phyloP scores from a whole-genome alignment of 2,113 vertebrate genomes.

The Brevimyrus niger region DNA sequence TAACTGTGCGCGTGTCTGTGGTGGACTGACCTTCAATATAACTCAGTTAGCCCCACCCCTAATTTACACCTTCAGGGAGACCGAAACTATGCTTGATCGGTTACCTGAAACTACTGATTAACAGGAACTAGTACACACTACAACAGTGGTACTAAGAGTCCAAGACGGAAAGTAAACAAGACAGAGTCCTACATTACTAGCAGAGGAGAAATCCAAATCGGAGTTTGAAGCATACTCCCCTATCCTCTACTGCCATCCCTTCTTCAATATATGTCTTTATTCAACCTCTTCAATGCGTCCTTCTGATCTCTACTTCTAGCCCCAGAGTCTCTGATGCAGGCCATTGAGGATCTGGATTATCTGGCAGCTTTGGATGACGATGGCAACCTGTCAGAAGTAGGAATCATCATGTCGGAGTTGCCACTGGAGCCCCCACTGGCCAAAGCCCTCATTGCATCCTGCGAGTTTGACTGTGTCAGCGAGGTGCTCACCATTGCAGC shows the following conservation, averaged over 20 bases:
- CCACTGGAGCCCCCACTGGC: conserved; percentile 71
- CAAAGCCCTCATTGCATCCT: conserved; percentile 77
- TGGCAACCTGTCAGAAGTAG: conserved; percentile 75
- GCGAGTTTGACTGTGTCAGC: conserved; percentile 76
- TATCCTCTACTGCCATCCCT: neutral
- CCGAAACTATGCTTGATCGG: no score
- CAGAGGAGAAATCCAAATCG: no score
- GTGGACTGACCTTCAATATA: no score
- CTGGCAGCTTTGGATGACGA: conserved; percentile 75
- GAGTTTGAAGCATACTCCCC: no score
- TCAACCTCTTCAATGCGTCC: neutral
- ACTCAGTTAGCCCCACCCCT: no score
- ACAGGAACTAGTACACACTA: no score
- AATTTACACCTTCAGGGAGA: no score
- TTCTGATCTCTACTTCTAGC: conserved; percentile 43
- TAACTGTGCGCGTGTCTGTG: no score
- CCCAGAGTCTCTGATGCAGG: conserved; percentile 78
- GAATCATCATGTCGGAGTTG: conserved; percentile 78
- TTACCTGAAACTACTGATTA: no score
- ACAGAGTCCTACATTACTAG: no score
- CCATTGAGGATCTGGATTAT: conserved; percentile 80
- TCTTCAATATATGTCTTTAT: neutral
- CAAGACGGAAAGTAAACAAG: no score
- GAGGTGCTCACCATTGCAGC: conserved; percentile 80
- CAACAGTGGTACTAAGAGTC: no score